Conservation (phyloP, 2,888 invertebrate genomes). For the Nomada flava region DNA sequence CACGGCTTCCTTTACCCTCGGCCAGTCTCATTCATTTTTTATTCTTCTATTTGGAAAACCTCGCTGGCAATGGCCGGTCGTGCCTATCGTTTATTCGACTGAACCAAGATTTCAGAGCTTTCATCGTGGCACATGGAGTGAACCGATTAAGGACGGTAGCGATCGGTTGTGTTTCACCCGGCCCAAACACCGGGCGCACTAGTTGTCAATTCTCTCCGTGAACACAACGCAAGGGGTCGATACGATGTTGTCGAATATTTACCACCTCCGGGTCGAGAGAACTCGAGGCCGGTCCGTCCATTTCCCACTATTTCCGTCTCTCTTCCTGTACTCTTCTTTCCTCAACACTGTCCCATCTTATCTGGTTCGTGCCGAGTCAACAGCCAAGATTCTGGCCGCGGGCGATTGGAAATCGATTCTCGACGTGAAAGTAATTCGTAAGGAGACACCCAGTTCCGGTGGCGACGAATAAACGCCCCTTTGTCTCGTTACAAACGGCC, state of each 20-base stretch:
- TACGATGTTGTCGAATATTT: constrained; percentile 44
- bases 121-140: constrained; percentile 19
- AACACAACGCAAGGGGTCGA: not conserved
- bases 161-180: constrained; percentile 19
- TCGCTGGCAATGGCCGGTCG: constrained; percentile 25
- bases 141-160: constrained; percentile 33
- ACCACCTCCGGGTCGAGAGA: constrained; percentile 5
- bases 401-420: constrained; percentile 69
- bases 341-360: constrained; percentile 43
- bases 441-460: constrained; percentile 54
- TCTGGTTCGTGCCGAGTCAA: constrained; percentile 53
- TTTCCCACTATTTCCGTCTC: constrained; percentile 33
- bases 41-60: constrained; percentile 61
- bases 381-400: constrained; percentile 55
- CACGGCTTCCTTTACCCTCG: constrained; percentile 54
- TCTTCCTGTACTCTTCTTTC: constrained; percentile 8
- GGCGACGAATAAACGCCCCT: constrained; percentile 62
- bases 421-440: constrained; percentile 63
- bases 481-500: constrained; percentile 62
- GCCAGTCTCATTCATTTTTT: constrained; percentile 56
- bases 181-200: constrained; percentile 5
- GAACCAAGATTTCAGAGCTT: constrained; percentile 17
- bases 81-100: constrained; percentile 42
- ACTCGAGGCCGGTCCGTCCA: constrained; percentile 40
- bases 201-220: constrained; percentile 18